These are phyloP conservation scores for Hemibagrus guttatus DNA, from an alignment of 2,797 vertebrate genomes.

Conservation along the genomic window DNA sequence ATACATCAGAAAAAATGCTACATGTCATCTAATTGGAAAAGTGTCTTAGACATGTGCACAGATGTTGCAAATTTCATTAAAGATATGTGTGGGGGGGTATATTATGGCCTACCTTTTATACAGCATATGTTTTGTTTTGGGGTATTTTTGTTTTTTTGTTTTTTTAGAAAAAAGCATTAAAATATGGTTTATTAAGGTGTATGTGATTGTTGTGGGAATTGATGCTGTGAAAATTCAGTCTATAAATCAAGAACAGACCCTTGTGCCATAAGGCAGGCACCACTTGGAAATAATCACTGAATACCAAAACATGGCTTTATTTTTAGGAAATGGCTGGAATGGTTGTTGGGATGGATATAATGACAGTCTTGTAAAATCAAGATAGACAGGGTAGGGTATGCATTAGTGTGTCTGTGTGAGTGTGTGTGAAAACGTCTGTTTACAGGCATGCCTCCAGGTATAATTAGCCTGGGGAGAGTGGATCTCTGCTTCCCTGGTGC, in stretches of 20 bases:
- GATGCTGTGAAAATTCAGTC: not conserved
- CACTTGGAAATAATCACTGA: not conserved
- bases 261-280: not conserved
- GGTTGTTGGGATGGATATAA: not conserved
- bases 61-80: not conserved
- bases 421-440: not conserved
- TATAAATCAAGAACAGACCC: not conserved
- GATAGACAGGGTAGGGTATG: not conserved
- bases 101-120: not conserved
- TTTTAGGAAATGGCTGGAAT: not conserved
- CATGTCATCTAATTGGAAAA: not conserved
- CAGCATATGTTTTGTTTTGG: not conserved
- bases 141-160: no score
- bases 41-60: not conserved
- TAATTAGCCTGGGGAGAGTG: constrained; percentile 69
- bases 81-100: not conserved
- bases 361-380: not conserved
- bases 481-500: constrained; percentile 59
- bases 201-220: not conserved
- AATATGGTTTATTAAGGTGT: not conserved
- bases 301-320: not conserved
- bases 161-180: not conserved
- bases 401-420: not conserved
- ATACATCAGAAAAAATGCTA: not conserved
- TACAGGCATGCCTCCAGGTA: constrained; percentile 29